Base-by-base conservation (phyloP, 1,140 invertebrate genomes). In the Mactra quadrangularis region DNA sequence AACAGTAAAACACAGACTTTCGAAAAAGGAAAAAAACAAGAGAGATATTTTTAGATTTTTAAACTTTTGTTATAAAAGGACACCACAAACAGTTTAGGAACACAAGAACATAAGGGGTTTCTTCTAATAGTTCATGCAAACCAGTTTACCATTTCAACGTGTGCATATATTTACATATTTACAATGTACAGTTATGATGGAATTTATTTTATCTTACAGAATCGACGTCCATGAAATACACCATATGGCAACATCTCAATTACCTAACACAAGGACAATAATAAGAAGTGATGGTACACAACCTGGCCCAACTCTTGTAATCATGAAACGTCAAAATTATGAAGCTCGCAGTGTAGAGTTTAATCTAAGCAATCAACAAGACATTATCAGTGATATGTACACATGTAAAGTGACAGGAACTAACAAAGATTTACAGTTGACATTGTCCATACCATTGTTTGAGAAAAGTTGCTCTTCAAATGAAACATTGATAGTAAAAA, bases 381-480 rank as follows among this genome's bases (percentile, higher is more conserved):
- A 78, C 35, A n/a, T 78, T 33, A 33, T 64, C 27, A 78, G 76
- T 68, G 76, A 78, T 45, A 59, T 68, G n/a, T 55, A 53, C 29
- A 68, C 60, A 22, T 78, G 50, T 52, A 31, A 22, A 4, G 0
- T 68, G 45, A n/a, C 68, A 4, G n/a, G 52, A 9, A 38, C 27
- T 0, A 17, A 22, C 19, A 15, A 22, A n/a, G 62, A 33, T 19
- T 47, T 11, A 15, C 47, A 17, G 0, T 19, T 25, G 0, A 45
- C 33, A 0, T 15, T 78, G 7, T 47, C 76, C 7, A 3, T 78
- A 19, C 76, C 59, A 25, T 27, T 68, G 1, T 78, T 53, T 68
- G 50, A 78, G 47, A 57, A 29, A 9, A 13, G 31, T 15, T 41
- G 47, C 7, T 60, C 76, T 1, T 78, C 76, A 19, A 50, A 62